These are phyloP conservation scores for Gymnothorax javanicus DNA, from an alignment of 2,797 vertebrate species.

Conservation along the genomic window DNA sequence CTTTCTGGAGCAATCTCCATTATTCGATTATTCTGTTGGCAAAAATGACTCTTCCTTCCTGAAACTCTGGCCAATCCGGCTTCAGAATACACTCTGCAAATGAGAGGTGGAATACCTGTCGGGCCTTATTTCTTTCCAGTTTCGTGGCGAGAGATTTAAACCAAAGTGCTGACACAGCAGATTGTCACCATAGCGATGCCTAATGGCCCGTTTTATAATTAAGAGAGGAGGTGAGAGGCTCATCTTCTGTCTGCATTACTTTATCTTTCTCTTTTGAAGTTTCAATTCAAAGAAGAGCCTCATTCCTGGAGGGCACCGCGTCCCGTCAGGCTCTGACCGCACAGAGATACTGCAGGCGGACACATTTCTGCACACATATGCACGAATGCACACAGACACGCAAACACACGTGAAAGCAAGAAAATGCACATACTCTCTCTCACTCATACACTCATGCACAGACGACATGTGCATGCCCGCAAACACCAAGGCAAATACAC, in stretches of 20 bases:
- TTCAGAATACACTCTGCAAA: neutral
- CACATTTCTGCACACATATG: neutral
- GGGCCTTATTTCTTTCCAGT: slow-evolving; percentile 35
- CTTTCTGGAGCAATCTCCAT: neutral
- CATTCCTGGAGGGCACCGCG: neutral
- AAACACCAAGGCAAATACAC: neutral
- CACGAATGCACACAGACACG: neutral
- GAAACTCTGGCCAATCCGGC: neutral
- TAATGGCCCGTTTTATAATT: neutral
- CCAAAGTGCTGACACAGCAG: neutral
- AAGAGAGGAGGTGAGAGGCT: slow-evolving; percentile 15
- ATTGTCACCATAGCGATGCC: slow-evolving; percentile 8
- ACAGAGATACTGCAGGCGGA: neutral
- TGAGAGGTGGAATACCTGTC: neutral
- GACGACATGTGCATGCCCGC: neutral
- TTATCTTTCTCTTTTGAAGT: slow-evolving; percentile 23
- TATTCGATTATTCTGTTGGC: no score
- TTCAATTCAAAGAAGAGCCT: neutral
- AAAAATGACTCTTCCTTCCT: neutral
- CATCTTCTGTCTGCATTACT: neutral
- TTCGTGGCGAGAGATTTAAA: slow-evolving; percentile 25
- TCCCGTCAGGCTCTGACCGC: neutral
- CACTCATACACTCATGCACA: neutral
- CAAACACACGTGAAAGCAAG: neutral
- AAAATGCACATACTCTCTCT: neutral